phyloP scores from a whole-genome alignment of 37 sponge, comb jelly and placozoan genomes.

The Hormiphora californensis region DNA sequence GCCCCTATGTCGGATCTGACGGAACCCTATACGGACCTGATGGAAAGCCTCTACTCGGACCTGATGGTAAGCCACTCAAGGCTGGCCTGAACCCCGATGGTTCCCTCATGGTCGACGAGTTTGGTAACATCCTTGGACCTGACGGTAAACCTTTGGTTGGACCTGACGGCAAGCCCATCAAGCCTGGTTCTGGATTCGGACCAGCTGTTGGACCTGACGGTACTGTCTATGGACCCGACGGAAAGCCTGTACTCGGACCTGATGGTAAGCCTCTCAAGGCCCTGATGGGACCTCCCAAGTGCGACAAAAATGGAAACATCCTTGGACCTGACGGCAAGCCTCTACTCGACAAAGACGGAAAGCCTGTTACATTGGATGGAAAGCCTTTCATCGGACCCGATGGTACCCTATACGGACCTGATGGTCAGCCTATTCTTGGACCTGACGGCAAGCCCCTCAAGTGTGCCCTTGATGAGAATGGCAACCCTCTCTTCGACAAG shows the following conservation, averaged over 20 bases:
- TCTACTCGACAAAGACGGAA: slow-evolving; percentile 27
- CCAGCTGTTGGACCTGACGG: slow-evolving; percentile 41
- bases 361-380: slow-evolving; percentile 15
- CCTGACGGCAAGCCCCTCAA: slow-evolving; percentile 44
- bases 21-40: slow-evolving; percentile 43
- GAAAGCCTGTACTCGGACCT: slow-evolving; percentile 24
- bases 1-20: slow-evolving; percentile 38
- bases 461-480: neutral
- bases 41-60: slow-evolving; percentile 38
- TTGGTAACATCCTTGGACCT: slow-evolving; percentile 38
- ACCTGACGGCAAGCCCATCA: slow-evolving; percentile 48
- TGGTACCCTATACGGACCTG: slow-evolving; percentile 30
- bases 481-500: slow-evolving; percentile 27
- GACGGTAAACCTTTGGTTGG: slow-evolving; percentile 50
- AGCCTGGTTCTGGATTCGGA: slow-evolving; percentile 41
- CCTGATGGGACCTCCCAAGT: neutral
- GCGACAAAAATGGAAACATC: slow-evolving; percentile 29
- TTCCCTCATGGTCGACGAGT: slow-evolving; percentile 1
- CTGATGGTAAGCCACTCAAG: slow-evolving; percentile 14
- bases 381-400: slow-evolving; percentile 51
- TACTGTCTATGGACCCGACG: slow-evolving; percentile 51
- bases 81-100: slow-evolving; percentile 47
- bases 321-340: slow-evolving; percentile 55
- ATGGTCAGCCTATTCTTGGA: slow-evolving; percentile 33
- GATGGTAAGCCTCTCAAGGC: slow-evolving; percentile 49